phyloP scores from a whole-genome alignment of 2,797 vertebrate genomes.

The Peromyscus aztecus region DNA sequence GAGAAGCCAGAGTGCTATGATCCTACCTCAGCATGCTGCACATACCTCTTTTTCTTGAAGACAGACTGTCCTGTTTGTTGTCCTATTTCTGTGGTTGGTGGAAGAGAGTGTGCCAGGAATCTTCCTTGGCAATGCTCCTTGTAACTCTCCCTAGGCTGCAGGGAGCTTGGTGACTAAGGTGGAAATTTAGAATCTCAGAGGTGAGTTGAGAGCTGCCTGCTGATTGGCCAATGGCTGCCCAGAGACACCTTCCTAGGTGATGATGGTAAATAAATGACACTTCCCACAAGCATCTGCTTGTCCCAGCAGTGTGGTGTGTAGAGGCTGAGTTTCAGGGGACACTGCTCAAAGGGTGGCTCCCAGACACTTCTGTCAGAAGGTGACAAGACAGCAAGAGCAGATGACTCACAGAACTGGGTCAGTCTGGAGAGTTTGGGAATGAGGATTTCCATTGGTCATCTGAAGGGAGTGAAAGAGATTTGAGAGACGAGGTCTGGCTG shows the following conservation, averaged over 20 bases:
- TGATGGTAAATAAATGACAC: too few relatives aligned
- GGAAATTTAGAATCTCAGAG: background rate
- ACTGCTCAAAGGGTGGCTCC: background rate
- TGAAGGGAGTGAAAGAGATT: background rate
- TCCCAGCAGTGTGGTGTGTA: too few relatives aligned
- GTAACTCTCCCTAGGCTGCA: background rate
- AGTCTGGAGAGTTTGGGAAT: too few relatives aligned
- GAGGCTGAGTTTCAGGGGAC: background rate
- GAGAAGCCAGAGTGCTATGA: background rate
- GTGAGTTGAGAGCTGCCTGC: background rate
- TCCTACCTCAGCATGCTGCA: too few relatives aligned
- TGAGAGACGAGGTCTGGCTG: background rate
- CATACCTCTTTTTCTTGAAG: background rate
- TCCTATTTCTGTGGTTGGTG: background rate
- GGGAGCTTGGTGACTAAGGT: background rate
- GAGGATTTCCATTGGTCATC: background rate
- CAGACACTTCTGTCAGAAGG: background rate
- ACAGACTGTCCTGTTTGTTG: background rate
- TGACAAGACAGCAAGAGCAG: too few relatives aligned
- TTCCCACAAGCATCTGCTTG: too few relatives aligned
- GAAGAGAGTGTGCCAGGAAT: background rate
- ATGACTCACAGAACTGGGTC: background rate
- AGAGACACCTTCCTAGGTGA: too few relatives aligned
- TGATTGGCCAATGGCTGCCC: background rate
- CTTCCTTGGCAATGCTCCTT: background rate